Evolutionary conservation across 2,797 vertebrate genomes (phyloP).

Genomic region (Microchirus variegatus): DNA sequence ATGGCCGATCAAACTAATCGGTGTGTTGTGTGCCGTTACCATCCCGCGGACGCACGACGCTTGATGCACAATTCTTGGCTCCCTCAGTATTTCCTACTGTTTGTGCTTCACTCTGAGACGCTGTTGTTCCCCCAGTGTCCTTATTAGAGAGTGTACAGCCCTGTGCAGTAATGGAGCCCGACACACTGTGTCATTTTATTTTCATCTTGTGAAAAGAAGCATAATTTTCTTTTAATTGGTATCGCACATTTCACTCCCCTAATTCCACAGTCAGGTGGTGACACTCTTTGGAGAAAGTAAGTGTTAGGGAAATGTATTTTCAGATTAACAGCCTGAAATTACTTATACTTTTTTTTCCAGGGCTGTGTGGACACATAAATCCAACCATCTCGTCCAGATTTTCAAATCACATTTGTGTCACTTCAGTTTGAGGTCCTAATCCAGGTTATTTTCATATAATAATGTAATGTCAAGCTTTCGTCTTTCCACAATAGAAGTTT

Average conservation of each 20-base stretch:
- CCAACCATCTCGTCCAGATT: too few species aligned
- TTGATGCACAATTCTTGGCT: constrained; percentile 40
- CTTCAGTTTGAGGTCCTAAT: too few species aligned
- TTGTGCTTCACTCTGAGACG: constrained; percentile 34
- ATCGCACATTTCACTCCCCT: not conserved
- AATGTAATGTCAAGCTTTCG: too few species aligned
- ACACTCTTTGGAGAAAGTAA: too few species aligned
- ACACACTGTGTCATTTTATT: constrained; percentile 38
- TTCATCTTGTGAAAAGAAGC: constrained; percentile 37
- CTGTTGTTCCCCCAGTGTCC: constrained; percentile 42
- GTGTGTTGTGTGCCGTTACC: constrained; percentile 25
- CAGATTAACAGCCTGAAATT: too few species aligned
- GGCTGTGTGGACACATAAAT: too few species aligned
- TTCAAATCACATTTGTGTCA: too few species aligned
- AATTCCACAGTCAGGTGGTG: too few species aligned
- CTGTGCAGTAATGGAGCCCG: constrained; percentile 39
- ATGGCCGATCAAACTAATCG: constrained; percentile 13
- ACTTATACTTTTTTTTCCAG: too few species aligned
- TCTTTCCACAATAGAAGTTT: too few species aligned
- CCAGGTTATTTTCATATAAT: too few species aligned
- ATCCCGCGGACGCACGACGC: constrained; percentile 13
- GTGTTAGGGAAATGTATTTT: too few species aligned
- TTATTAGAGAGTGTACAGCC: constrained; percentile 36
- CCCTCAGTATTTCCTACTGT: constrained; percentile 23
- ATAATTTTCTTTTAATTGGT: constrained; percentile 2